Base-by-base conservation (phyloP, 1,140 invertebrate genomes). In the Pseudomyrmex gracilis region DNA sequence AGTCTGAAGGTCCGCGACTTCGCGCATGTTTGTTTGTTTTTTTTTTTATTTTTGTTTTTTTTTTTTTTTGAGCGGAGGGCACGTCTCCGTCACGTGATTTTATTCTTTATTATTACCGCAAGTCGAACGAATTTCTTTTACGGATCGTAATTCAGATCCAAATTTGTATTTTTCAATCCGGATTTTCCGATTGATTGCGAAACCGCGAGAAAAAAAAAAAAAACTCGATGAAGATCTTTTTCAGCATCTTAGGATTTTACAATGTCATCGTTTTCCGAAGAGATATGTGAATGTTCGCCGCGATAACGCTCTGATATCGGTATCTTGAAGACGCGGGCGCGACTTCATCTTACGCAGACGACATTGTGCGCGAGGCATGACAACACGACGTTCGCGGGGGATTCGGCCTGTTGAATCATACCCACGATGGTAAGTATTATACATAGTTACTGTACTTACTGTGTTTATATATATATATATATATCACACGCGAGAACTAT, bases 291-390 rank as follows among this genome's bases (percentile, higher is more conserved):
- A 53, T n/a, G 24, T 77, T 53, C 45, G 83, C 22, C 45, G 83
- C 22, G 89, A 90, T 90, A 90, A 90, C 83, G 24, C 58, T 3
- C 67, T 86, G 86, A 90, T 90, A 90, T 55, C 63, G 76, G 60
- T 89, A 86, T 86, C 88, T 84, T 78, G 85, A 89, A 89, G 83
- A 34, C 57, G 57, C 57, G 57, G 57, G 20, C 49, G 45, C 68
- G 51, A 13, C 64, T 34, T 34, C 34, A 80, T 71, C 66, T 70
- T 47, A 80, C 15, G 8, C 43, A 20, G 67, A 80, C 66, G 43
- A 34, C 67, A n/a, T 5, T 17, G 66, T 55, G 51, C 13, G 22
- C 76, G 9, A 58, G 66, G 76, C 12, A 70, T 80, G 76, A 66
- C 73, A 67, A 67, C 61, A 77, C 73, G 24, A 49, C 20, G 43